Evolutionary conservation across 2,888 invertebrate genomes (phyloP).

Genomic region (Ornithoptera alexandrae): DNA sequence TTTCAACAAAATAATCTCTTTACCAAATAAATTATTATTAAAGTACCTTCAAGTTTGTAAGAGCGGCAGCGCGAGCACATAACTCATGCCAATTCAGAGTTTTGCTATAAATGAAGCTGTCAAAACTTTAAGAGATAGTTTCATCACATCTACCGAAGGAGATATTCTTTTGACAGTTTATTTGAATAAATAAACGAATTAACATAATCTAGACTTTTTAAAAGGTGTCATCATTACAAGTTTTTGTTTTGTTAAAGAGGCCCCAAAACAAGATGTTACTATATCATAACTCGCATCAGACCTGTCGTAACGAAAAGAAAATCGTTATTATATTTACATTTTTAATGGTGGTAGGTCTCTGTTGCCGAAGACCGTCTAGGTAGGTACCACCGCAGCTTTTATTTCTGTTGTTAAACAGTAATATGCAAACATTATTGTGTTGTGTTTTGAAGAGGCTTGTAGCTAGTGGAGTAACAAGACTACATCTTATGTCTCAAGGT

Average conservation of each 20-base stretch:
- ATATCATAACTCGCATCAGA: too few species aligned
- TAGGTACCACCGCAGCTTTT: too few species aligned
- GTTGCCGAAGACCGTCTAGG: too few species aligned
- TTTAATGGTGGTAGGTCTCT: too few species aligned
- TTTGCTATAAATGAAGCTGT: constrained; percentile 19
- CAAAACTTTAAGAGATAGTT: constrained; percentile 22
- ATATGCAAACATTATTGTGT: too few species aligned
- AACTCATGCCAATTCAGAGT: constrained; percentile 22
- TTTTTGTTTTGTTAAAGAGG: background rate
- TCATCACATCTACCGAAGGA: constrained; percentile 4
- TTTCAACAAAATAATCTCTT: constrained; percentile 13
- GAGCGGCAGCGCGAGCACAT: constrained; percentile 13
- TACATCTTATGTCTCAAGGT: too few species aligned
- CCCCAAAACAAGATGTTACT: background rate
- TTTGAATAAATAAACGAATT: constrained; percentile 6
- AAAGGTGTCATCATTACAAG: background rate
- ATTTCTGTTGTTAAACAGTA: too few species aligned
- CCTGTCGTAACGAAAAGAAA: too few species aligned
- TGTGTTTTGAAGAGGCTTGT: too few species aligned
- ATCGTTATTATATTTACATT: too few species aligned
- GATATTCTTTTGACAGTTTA: constrained; percentile 12
- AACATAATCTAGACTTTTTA: background rate
- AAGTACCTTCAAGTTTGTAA: background rate
- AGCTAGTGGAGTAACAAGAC: too few species aligned
- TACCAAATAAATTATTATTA: constrained; percentile 13